Evolutionary conservation across 2,888 invertebrate species (phyloP), one percentile per base, ranked within the genome.

Genomic region (Onthophagus sagittarius): DNA sequence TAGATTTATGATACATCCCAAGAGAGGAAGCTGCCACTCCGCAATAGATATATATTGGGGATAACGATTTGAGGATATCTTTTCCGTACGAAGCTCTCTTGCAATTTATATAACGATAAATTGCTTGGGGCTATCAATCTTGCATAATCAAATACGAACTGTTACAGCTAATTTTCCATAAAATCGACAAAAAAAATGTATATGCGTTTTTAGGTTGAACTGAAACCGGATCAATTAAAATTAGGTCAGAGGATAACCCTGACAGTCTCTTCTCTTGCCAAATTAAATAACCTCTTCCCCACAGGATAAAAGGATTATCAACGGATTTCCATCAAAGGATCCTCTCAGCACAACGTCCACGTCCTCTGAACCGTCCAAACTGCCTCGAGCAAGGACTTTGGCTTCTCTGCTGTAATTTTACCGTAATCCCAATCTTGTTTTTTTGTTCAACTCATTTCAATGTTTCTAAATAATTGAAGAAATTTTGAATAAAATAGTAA

Each of bases 301-400:
- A 71, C 53, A 39, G 72, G 72, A 53, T 72, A 53, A 72, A 72
- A 64, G 72, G 72, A 72, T 72, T 72, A 71, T 71, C 73, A 71
- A 71, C 72, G 76, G 76, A 76, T 76, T 76, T 75, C 75, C 73
- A 71, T 71, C 69, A 74, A 75, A 74, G 75, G 74, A 71, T 75
- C 39, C 72, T 53, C 39, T 53, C 39, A 9, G 39, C 39, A 53
- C 39, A 53, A 53, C 39, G 39, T 9, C 39, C 39, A 53, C 39
- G 39, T 53, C 5, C 39, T 11, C 23, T 23, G 2, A 53, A 53
- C 39, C 11, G 39, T 0, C 39, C 39, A 53, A 53, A 53, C 39
- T 11, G 39, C 39, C 39, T 53, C 39, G 39, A 53, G 39, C 39
- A 53, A 53, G 39, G 39, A 53, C 39, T 53, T 53, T 53, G 39